Evolutionary conservation across 2,797 vertebrate genomes (phyloP).

Genomic region (Mormyrops attenuatus): DNA sequence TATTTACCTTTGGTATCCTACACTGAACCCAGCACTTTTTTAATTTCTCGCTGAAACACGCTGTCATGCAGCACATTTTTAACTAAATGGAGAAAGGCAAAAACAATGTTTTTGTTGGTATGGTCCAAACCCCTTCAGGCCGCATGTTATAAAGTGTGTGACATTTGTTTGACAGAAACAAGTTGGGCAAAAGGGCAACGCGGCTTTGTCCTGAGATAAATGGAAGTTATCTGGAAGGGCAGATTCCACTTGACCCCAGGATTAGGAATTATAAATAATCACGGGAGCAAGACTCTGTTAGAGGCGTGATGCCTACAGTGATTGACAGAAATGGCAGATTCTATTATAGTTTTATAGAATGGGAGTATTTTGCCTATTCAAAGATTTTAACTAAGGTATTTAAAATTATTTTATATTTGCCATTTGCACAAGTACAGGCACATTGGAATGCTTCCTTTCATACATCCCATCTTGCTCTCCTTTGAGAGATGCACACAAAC

Average conservation of each 20-base stretch:
- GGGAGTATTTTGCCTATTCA: slow-evolving; percentile 7
- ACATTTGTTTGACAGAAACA: slow-evolving; percentile 43
- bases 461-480: neutral
- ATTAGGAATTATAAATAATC: slow-evolving; percentile 54
- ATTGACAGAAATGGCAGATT: slow-evolving; percentile 53
- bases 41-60: slow-evolving; percentile 51
- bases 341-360: slow-evolving; percentile 8
- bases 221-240: slow-evolving; percentile 49
- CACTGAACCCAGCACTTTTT: slow-evolving; percentile 49
- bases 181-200: slow-evolving; percentile 28
- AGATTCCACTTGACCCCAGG: slow-evolving; percentile 57
- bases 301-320: slow-evolving; percentile 14
- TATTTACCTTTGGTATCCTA: slow-evolving; percentile 50
- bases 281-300: slow-evolving; percentile 43
- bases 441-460: neutral
- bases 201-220: slow-evolving; percentile 40
- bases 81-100: slow-evolving; percentile 38
- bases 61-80: slow-evolving; percentile 60
- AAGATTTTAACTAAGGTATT: slow-evolving; percentile 40
- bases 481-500: neutral
- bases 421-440: neutral
- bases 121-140: slow-evolving; percentile 41
- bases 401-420: neutral
- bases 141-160: slow-evolving; percentile 34
- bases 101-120: slow-evolving; percentile 57